Evolutionary conservation across 2,797 vertebrate genomes (phyloP), one percentile per base, ranked within the genome.

Genomic region (Coendou prehensilis): DNA sequence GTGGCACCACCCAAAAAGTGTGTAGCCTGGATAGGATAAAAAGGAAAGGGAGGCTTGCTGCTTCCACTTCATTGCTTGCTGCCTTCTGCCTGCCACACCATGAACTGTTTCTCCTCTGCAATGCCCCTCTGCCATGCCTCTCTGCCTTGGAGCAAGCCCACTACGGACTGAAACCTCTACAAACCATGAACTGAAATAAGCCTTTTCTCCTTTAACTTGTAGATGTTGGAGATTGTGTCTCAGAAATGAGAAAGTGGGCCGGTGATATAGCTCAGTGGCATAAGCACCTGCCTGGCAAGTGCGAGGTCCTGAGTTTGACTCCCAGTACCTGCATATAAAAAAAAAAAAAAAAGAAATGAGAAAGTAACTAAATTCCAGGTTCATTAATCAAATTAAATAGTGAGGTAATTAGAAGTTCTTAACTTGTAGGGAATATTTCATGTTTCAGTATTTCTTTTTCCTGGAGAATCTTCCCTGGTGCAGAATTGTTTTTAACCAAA

Each of bases 281-380:
- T 41, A 41, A 41, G 37, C 37, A 41, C 37, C 37, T 41, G 37
- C 37, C 37, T 41, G 37, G 37, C 37, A 41, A 41, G 37, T 41
- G 37, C 37, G 37, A 41, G 37, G 37, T 41, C 37, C 37, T 41
- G 37, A 41, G 37, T 41, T 41, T 41, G 37, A 41, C 37, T 41
- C 37, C 37, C 37, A 41, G 37, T 41, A 41, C 37, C 37, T 41
- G 37, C 37, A 41, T 41, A 41, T 41, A 41, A 41, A 41, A 41
- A 41, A 41, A 41, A 41, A 41, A 41, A 41, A 41, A 41, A 41
- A 41, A 10, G 59, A 26, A 61, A 61, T 28, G 26, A 61, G 18
- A 61, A 61, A 61, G 59, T 26, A 41, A 41, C 37, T n/a, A 69
- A 78, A 93, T 78, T 61, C 93, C 30, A 94, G 93, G 71, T 50